Base-by-base conservation (phyloP, 2,797 vertebrate genomes). In the Manis pentadactyla region DNA sequence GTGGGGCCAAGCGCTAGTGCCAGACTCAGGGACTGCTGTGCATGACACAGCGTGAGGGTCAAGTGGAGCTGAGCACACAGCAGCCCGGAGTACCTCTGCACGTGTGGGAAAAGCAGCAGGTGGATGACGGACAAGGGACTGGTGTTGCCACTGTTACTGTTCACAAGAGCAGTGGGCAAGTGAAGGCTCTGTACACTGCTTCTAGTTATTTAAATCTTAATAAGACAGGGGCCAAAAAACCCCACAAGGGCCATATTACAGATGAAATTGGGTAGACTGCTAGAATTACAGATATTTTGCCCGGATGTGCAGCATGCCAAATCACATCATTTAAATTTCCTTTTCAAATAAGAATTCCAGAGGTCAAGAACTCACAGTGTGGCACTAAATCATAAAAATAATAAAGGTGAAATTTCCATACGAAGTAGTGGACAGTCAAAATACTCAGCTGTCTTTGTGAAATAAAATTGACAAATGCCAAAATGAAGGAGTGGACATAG, bases 1-100 rank as follows among this genome's bases (percentile, higher is more conserved):
- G 17, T 34, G 31, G 3, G 0, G 11, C 6, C 55, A 34, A 27
- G 25, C 1, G 14, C 11, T 12, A 53, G 11, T 2, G 29, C 18
- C 49, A 4, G 37, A 59, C 7, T 11, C 29, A 10, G 8, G 39
- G 18, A 1, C 63, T 79, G 2, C 42, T 57, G 0, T 39, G 17
- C 9, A 34, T 39, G 68, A 29, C 4, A 51, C 10, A 42, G 29
- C 25, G 7, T 42, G 21, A 63, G 7, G 19, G 7, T 61, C 74
- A 31, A 31, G 14, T 31, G 12, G 10, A 77, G 15, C 3, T 15
- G 34, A 55, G 4, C 0, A 19, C 7, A 17, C 23, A 1, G 4
- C 4, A 15, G 27, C 39, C 57, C 23, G 29, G 17, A 42, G 18
- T 7, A 29, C 10, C 18, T 53, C 59, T 34, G 66, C 13, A 25